Evolutionary conservation across 2,797 vertebrate species (phyloP).

Genomic region (Takifugu rubripes): DNA sequence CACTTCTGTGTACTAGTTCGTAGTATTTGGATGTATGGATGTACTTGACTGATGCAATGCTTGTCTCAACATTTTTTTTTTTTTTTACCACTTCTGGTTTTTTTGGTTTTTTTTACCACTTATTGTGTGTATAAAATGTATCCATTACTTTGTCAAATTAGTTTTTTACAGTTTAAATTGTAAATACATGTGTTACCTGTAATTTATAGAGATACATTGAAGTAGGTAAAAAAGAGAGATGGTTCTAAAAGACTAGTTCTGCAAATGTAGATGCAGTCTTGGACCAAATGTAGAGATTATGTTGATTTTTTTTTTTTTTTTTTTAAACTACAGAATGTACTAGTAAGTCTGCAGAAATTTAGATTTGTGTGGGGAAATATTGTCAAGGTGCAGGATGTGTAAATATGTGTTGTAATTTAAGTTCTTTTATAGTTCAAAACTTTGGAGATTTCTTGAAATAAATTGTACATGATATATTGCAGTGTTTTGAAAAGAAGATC

Average conservation of each 20-base stretch:
- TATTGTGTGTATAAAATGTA: slow-evolving; percentile 36
- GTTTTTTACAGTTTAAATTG: slow-evolving; percentile 57
- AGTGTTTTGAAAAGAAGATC: slow-evolving; percentile 71
- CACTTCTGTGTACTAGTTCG: too few relatives aligned
- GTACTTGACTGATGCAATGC: slow-evolving; percentile 32
- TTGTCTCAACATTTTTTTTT: slow-evolving; percentile 52
- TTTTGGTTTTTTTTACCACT: slow-evolving; percentile 30
- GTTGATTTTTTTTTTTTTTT: slow-evolving; percentile 50
- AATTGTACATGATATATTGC: slow-evolving; percentile 76
- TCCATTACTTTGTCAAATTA: slow-evolving; percentile 45
- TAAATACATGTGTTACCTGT: slow-evolving; percentile 75
- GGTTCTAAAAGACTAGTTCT: slow-evolving; percentile 38
- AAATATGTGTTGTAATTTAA: slow-evolving; percentile 79
- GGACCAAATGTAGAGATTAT: slow-evolving; percentile 58
- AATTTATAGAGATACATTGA: slow-evolving; percentile 68
- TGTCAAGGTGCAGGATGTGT: slow-evolving; percentile 65
- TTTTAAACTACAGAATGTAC: slow-evolving; percentile 59
- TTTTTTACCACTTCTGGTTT: slow-evolving; percentile 41
- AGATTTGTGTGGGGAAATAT: slow-evolving; percentile 54
- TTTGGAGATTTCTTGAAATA: slow-evolving; percentile 74
- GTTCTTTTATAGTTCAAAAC: slow-evolving; percentile 73
- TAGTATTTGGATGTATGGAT: too few relatives aligned
- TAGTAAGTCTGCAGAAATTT: slow-evolving; percentile 53
- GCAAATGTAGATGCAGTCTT: slow-evolving; percentile 44
- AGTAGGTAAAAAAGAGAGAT: slow-evolving; percentile 34